Percentiles rank a stretch among this genome's conserved stretches.
Conservation (phyloP, 2,888 invertebrate species). For the Linnaemya vulpina region DNA sequence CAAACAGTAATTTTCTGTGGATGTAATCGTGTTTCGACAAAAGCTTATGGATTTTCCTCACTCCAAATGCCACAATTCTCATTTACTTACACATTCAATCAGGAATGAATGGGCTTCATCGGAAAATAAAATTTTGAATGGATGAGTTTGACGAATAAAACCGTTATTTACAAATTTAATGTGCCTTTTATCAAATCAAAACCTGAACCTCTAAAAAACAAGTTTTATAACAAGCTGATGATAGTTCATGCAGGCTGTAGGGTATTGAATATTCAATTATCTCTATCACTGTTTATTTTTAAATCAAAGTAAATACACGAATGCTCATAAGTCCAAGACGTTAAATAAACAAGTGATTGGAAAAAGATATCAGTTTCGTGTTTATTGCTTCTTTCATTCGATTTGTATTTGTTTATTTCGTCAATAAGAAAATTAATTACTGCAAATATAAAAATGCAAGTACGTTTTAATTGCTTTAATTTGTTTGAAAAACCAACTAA, state of each 20-base stretch:
- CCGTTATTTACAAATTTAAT: no score
- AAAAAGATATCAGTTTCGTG: constrained; percentile 8
- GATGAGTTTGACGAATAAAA: no score
- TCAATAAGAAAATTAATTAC: constrained; percentile 19
- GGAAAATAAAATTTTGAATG: no score
- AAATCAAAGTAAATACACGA: neutral
- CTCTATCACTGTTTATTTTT: constrained; percentile 26
- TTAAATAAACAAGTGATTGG: constrained; percentile 6
- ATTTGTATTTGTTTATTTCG: neutral
- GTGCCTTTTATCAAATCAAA: no score
- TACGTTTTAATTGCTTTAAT: neutral
- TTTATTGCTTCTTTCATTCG: constrained; percentile 8
- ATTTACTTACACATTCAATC: no score
- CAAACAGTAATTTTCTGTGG: no score
- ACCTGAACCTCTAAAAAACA: no score
- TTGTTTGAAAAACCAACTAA: neutral
- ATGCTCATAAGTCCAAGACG: constrained; percentile 9
- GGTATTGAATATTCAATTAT: neutral
- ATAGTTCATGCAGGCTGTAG: neutral
- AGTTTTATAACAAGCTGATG: neutral
- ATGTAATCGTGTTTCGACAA: no score
- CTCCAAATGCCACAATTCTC: no score
- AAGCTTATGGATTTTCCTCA: no score
- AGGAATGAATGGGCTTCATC: no score
- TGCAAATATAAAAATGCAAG: neutral